These are phyloP conservation scores for Platycheirus albimanus DNA, from an alignment of 2,888 invertebrate genomes.

Conservation along the genomic window DNA sequence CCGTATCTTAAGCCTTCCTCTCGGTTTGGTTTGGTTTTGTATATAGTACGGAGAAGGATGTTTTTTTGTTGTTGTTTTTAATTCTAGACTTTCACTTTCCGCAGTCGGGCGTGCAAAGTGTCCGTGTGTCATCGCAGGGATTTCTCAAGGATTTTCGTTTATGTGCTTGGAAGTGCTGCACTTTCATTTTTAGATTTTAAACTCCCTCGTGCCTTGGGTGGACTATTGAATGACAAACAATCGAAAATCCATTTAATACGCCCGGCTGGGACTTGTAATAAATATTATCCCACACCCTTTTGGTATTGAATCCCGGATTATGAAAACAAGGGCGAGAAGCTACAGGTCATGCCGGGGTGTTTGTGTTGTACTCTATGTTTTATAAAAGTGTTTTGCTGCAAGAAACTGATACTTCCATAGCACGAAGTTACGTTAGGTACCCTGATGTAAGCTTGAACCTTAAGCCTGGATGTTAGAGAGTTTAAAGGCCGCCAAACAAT, in stretches of 20 bases:
- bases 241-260: conserved; percentile 67
- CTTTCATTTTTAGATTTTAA: conserved; percentile 60
- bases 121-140: conserved; percentile 41
- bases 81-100: conserved; percentile 74
- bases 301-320: conserved; percentile 22
- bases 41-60: conserved; percentile 61
- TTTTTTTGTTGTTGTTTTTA: too few relatives aligned
- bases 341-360: neutral
- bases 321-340: neutral
- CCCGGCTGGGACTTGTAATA: conserved; percentile 26
- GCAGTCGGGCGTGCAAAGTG: conserved; percentile 46
- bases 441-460: too few relatives aligned
- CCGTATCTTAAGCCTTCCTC: conserved; percentile 54
- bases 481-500: too few relatives aligned
- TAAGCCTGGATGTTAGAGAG: too few relatives aligned
- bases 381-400: too few relatives aligned
- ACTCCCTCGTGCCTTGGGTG: conserved; percentile 15
- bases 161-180: conserved; percentile 35
- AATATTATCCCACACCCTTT: conserved; percentile 67
- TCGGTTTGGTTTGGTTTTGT: neutral
- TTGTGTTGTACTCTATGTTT: conserved; percentile 1
- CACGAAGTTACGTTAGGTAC: too few relatives aligned
- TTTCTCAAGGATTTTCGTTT: conserved; percentile 64
- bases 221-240: conserved; percentile 68
- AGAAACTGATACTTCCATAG: too few relatives aligned